A percentile compares a stretch with the other conserved stretches of the same genome.
Conservation (phyloP, 2,888 invertebrate genomes). For the Standfussiana lucernea region DNA sequence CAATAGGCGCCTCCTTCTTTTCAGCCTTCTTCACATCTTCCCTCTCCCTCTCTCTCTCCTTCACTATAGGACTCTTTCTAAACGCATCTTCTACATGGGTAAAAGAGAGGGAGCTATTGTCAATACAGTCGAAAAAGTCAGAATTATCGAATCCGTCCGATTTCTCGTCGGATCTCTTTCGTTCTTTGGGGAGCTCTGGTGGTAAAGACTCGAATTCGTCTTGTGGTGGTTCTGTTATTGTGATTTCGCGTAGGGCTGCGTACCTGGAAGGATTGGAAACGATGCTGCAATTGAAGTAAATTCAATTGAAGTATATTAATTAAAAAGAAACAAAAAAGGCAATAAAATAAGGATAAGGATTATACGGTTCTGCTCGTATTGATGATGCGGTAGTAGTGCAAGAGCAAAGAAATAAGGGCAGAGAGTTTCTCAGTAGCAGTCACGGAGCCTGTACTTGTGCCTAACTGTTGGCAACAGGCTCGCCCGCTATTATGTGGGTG, state of each 20-base stretch:
- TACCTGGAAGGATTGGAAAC: slow-evolving; percentile 83
- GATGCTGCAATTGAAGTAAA: slow-evolving; percentile 35
- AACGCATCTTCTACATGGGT: slow-evolving; percentile 89
- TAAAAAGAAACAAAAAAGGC: slow-evolving; percentile 18
- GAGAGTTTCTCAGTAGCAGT: neutral
- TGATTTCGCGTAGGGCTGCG: slow-evolving; percentile 95
- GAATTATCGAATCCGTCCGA: slow-evolving; percentile 90
- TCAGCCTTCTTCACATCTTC: slow-evolving; percentile 80
- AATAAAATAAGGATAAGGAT: no score
- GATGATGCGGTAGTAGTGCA: no score
- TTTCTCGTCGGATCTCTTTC: slow-evolving; percentile 89
- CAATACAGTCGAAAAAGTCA: slow-evolving; percentile 89
- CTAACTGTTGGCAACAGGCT: neutral
- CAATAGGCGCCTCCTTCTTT: slow-evolving; percentile 72
- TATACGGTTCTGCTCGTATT: no score
- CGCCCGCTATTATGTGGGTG: neutral
- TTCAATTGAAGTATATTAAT: slow-evolving; percentile 38
- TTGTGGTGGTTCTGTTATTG: slow-evolving; percentile 91
- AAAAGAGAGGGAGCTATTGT: slow-evolving; percentile 88
- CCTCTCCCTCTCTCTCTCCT: slow-evolving; percentile 84
- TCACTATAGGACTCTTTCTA: slow-evolving; percentile 85
- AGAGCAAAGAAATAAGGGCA: neutral
- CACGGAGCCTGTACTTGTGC: neutral
- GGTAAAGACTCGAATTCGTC: slow-evolving; percentile 90
- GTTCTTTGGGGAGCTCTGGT: slow-evolving; percentile 86